Base-by-base conservation (phyloP, 2,797 vertebrate species). In the Amblyopsis hoosieri region DNA sequence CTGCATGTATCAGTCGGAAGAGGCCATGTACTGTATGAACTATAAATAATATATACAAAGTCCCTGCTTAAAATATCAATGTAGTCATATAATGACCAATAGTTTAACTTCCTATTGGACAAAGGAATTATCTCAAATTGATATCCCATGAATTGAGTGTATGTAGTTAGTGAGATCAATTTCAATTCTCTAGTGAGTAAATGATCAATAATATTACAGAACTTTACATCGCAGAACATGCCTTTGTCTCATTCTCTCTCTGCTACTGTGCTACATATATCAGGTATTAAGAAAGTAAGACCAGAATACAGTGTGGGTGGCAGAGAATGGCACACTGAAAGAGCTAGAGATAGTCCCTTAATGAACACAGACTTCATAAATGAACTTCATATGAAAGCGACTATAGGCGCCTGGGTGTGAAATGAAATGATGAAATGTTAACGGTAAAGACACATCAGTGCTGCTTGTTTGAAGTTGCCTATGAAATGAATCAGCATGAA, bases 281-380 rank as follows among this genome's bases (percentile, higher is more conserved):
- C 48, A 12, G 19, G 42, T 23, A 17, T 45, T 17, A 19, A 13
- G 29, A 67, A 81, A 69, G 0, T 0, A 63, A 12, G 66, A 66
- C 53, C 50, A 31, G 33, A 3, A 13, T 64, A 33, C 14, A 50
- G 54, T 73, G 67, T 52, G 13, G 58, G 23, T 13, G 46, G 46
- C 58, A 56, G 54, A 54, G 57, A 62, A 58, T 56, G 58, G 54
- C 57, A 55, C 42, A 33, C 51, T 61, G 14, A 48, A 17, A 47
- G 46, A 54, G 29, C 52, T 1, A 46, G 45, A 12, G 55, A 54
- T 3, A 57, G 14, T 65, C 33, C 29, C 71, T 77, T 64, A 67
- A 72, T 60, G 66, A 75, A 67, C 14, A 60, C 63, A 75, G 62
- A 73, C 15, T 66, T 70, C 15, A 71, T 63, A 70, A 74, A 73